Conservation (phyloP, 2,888 invertebrate species). For the Allacma fusca region DNA sequence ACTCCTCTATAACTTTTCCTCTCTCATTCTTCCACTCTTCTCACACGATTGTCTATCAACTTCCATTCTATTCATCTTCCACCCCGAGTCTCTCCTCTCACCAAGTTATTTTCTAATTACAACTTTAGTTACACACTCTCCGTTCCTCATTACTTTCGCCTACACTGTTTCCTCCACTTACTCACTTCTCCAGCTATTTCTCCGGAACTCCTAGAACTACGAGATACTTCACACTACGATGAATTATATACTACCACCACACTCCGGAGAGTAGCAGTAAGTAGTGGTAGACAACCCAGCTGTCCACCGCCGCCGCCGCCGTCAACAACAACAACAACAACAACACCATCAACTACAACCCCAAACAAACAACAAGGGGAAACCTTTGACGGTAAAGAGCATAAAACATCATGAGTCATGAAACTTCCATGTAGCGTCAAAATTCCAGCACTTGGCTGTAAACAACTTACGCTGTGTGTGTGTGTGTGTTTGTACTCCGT, state of each 20-base stretch:
- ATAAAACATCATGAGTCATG: constrained; percentile 24
- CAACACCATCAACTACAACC: background rate
- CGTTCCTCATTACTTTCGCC: constrained; percentile 27
- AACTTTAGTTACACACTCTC: constrained; percentile 32
- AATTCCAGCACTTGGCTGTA: background rate
- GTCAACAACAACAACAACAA: background rate
- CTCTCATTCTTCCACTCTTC: background rate
- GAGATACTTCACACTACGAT: background rate
- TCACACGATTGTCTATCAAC: constrained; percentile 18
- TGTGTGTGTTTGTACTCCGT: no score
- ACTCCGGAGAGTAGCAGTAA: no score
- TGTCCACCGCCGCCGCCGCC: background rate
- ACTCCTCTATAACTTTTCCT: background rate
- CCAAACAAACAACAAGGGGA: background rate
- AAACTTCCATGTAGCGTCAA: background rate
- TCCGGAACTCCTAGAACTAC: no score
- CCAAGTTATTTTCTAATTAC: constrained; percentile 35
- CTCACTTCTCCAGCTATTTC: no score
- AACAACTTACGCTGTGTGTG: constrained; percentile 5
- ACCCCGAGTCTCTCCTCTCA: background rate
- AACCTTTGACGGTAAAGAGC: constrained; percentile 1
- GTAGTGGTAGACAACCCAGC: background rate
- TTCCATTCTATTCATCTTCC: constrained; percentile 10
- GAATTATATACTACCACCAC: background rate
- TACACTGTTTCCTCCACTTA: background rate